Evolutionary conservation across 2,888 invertebrate species (phyloP).

Genomic region (Mythimna lalbum): DNA sequence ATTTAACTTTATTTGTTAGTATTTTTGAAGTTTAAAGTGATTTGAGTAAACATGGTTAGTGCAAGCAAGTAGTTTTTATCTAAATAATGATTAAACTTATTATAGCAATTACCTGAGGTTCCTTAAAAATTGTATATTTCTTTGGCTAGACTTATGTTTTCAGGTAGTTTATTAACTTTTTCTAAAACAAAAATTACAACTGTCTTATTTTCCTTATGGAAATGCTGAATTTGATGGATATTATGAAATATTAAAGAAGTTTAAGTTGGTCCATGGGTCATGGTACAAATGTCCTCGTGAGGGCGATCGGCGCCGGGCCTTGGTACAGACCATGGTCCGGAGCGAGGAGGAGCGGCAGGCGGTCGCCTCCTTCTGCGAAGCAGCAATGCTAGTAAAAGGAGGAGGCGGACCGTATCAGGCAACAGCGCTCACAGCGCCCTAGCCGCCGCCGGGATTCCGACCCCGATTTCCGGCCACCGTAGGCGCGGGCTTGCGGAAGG

Average conservation of each 20-base stretch:
- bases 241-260: not conserved
- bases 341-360: no score
- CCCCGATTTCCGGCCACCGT: no score
- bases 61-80: slow-evolving; percentile 38
- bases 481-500: no score
- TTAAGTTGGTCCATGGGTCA: not conserved
- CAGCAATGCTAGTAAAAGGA: no score
- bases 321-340: no score
- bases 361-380: no score
- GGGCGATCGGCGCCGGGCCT: no score
- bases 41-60: slow-evolving; percentile 24
- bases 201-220: not conserved
- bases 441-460: no score
- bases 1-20: not conserved
- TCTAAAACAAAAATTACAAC: no score
- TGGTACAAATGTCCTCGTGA: not conserved
- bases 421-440: no score
- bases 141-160: not conserved
- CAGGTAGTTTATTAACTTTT: not conserved
- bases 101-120: not conserved
- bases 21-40: slow-evolving; percentile 23
- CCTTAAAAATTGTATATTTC: not conserved
- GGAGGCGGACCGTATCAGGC: no score
- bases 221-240: not conserved
- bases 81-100: not conserved